Evolutionary conservation across 2,113 vertebrate genomes (phyloP), one percentile per base, ranked within the genome.

Genomic region (Aegithalos caudatus): DNA sequence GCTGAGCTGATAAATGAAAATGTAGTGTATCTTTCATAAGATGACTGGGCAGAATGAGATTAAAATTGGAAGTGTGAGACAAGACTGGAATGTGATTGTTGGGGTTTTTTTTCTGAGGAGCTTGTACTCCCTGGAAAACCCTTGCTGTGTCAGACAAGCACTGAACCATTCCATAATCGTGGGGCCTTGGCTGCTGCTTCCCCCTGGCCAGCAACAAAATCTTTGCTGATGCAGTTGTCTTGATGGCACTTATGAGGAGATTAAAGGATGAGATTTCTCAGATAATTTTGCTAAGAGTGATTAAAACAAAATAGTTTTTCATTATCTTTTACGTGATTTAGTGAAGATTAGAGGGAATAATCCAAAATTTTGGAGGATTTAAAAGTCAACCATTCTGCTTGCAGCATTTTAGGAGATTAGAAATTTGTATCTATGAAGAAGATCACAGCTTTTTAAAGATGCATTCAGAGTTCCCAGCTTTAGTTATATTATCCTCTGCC

Each of bases 271-370:
- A 54, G 33, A 45, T 48, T 58, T 70, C 42, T 81, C 47, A 62
- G 48, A 81, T 66, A 27, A 74, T 76, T 86, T 67, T 81, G 19
- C 72, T 61, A n/a, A 69, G 51, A 65, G n/a, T 37, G 65, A 71
- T 87, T 84, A 73, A 70, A 81, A 44, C 45, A 72, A 71, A 93
- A 42, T 37, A 50, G 27, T 33, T 92, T 87, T 64, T 77, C 13
- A 22, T 79, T 87, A 47, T 92, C 35, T 95, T 72, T 85, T 40
- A 42, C 45, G 6, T 21, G 50, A 65, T 57, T 88, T 82, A 72
- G 35, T 42, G 57, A 60, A 10, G 38, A 86, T 92, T 92, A 95
- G 86, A 81, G 44, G 22, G 47, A 84, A 60, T 89, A 94, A 96
- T 84, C 84, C 81, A 62, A 5, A 38, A 62, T 86, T 61, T 51